These are phyloP conservation scores for Stercorarius parasiticus DNA, from an alignment of 2,113 vertebrate species.

Conservation along the genomic window DNA sequence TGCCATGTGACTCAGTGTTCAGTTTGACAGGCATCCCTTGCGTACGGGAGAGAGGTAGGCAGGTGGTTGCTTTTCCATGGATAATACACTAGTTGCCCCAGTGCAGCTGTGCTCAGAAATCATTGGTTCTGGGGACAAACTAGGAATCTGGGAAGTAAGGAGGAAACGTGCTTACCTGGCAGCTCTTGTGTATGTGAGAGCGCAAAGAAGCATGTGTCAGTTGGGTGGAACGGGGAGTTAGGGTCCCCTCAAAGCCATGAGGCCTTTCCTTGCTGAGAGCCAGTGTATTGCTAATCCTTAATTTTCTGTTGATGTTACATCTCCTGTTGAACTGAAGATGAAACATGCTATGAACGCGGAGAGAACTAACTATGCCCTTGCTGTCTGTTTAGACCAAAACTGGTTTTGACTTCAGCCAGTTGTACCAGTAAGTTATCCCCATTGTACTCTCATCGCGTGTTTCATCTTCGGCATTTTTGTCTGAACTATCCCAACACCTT, in stretches of 20 bases:
- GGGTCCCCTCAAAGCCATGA: background rate
- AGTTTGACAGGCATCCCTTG: background rate
- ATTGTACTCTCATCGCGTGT: background rate
- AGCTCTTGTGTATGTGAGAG: background rate
- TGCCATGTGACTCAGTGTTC: background rate
- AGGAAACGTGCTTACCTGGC: background rate
- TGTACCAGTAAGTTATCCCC: background rate
- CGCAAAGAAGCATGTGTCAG: accelerated
- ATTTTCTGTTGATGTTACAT: background rate
- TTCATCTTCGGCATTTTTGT: background rate
- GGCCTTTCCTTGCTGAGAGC: background rate
- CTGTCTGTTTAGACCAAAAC: background rate
- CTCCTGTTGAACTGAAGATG: background rate
- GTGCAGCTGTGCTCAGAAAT: background rate
- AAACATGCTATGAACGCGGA: background rate
- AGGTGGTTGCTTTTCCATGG: background rate
- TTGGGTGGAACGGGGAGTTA: accelerated
- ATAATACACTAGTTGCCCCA: background rate
- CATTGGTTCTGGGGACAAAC: background rate
- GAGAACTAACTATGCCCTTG: background rate
- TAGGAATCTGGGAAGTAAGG: background rate
- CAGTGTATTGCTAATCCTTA: background rate
- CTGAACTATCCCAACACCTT: background rate
- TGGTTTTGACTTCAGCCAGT: background rate
- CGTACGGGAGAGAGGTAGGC: accelerated